Base-by-base conservation (phyloP, 1,140 invertebrate species). In the Rhopalosiphum padi region DNA sequence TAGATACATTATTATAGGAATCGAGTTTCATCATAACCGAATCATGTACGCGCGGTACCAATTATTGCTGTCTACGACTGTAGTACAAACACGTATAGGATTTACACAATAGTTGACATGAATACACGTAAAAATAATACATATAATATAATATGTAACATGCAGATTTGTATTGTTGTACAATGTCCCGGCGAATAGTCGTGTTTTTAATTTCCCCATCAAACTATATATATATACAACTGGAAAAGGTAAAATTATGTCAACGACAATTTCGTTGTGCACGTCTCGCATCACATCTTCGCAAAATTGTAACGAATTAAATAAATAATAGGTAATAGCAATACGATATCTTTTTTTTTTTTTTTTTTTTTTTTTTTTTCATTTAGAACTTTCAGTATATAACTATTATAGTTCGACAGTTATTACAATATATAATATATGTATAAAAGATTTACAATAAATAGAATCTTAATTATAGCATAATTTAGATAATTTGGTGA, bases 11-110 rank as follows among this genome's bases (percentile, higher is more conserved):
- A 86, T 46, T 25, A 46, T 86, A 30, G 22, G 37, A 87, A 87
- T 87, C 85, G 85, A 87, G 43, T 48, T 43, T 87, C 43, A 48
- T 87, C 85, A 87, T 46, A 87, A 87, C 85, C 22, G 60, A 77
- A 77, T 77, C 25, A 60, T 41, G 89, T 43, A 1, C 37, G 6
- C 23, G 6, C 23, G 21, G 48, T 43, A 68, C 89, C 21, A 51
- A 35, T 23, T 21, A 43, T 90, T 90, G 55, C 60, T 2, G 43
- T 43, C 37, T 77, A 77, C 60, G 60, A 77, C 15, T 77, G n/a
- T 60, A 23, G 51, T 43, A 30, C 30, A 90, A 68, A 68, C 53
- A 43, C 25, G 41, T 8, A 15, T n/a, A n/a, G 2, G 25, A 60
- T 90, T n/a, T 48, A 22, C 37, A 90, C 89, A 90, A 68, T 43